A percentile compares a stretch with the other conserved stretches of the same genome.
These are phyloP conservation scores for Cyanoliseus patagonus DNA, from an alignment of 2,113 vertebrate species.

Conservation along the genomic window DNA sequence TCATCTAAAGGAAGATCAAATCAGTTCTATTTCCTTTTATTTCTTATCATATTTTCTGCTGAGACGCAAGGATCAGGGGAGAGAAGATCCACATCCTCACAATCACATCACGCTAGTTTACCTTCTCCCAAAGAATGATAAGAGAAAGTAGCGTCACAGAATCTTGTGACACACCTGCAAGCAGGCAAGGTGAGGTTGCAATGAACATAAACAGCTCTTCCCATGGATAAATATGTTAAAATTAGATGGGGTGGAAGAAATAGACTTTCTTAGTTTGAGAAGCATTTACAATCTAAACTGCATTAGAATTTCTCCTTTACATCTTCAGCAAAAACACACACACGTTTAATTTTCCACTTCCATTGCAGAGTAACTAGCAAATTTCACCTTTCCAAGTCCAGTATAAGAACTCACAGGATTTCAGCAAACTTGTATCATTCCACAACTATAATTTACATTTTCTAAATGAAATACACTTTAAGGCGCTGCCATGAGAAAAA, in stretches of 20 bases:
- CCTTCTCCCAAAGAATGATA: not conserved
- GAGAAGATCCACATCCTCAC: not conserved
- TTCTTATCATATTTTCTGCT: not conserved
- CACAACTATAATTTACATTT: not conserved
- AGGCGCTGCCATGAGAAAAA: conserved; percentile 25
- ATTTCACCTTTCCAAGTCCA: not conserved
- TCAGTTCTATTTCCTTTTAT: not conserved
- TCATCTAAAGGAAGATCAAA: not conserved
- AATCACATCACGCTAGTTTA: not conserved
- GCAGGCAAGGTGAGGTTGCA: not conserved
- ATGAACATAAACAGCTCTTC: not conserved
- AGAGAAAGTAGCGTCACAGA: not conserved
- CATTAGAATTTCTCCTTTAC: not conserved
- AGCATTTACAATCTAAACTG: not conserved
- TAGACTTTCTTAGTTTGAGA: not conserved
- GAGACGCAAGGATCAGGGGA: not conserved
- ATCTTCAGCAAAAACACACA: not conserved
- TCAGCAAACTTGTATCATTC: not conserved
- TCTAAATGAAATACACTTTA: conserved; percentile 12
- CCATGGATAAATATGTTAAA: not conserved
- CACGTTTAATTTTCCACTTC: not conserved
- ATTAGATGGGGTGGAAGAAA: not conserved
- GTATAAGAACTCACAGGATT: not conserved
- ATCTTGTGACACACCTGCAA: not conserved
- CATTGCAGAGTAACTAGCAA: not conserved